Evolutionary conservation across 2,888 invertebrate genomes (phyloP), one percentile per base, ranked within the genome.

Genomic region (Argyra leucocephala): DNA sequence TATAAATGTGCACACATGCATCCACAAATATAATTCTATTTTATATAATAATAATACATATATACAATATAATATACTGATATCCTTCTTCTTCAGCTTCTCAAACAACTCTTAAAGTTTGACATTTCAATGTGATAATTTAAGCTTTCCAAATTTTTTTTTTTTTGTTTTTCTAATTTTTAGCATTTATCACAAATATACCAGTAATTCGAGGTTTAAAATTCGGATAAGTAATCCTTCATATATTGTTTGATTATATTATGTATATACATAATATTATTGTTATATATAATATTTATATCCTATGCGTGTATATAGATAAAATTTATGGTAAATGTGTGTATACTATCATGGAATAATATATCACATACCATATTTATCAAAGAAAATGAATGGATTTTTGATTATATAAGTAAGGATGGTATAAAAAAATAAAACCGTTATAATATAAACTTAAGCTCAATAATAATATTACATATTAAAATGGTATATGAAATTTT

Each of bases 361-460:
- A 48, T 18, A 48, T 2, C 5, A 48, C 7, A 48, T 12, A 48
- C 4, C 12, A 48, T 18, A 31, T 31, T n/a, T n/a, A 6, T 3
- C 31, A 48, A 18, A 48, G 3, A 48, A 48, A 18, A 48, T 48
- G 48, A 48, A 48, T 48, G 48, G 48, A 48, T 48, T 48, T 48
- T 48, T 48, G 48, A 48, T 48, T 48, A 48, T 48, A 48, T 48
- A 48, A 48, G 48, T 48, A 48, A 5, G 48, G 18, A 48, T 15
- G n/a, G 18, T 48, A 48, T 12, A 37, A 37, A 37, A 37, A 48
- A 48, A 48, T 48, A 48, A 48, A 48, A 48, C 48, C 48, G 48
- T 48, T 48, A 48, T 48, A 48, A 48, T 48, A 48, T 48, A 48
- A 48, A 48, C 48, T 48, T 48, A 48, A 48, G 48, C 48, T 48